A percentile compares a stretch with the other conserved stretches of the same genome.
Evolutionary conservation across 2,888 invertebrate genomes (phyloP).

Genomic region (Tanytarsus gracilentus): DNA sequence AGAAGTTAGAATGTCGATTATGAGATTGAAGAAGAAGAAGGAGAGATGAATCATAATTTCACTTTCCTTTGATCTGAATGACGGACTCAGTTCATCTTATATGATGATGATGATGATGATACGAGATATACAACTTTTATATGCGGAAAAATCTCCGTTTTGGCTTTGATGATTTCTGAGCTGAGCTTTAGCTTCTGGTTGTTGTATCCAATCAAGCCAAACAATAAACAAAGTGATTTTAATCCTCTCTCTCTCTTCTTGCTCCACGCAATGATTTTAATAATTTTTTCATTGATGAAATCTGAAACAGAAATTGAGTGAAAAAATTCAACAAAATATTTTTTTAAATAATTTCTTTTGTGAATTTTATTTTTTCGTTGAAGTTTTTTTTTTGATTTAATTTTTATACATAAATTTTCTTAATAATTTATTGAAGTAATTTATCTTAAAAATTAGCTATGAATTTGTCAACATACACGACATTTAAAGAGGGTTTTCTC

Average conservation of each 20-base stretch:
- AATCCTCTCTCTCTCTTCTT: constrained; percentile 2
- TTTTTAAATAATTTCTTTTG: no score
- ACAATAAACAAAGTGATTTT: constrained; percentile 28
- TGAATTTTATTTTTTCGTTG: no score
- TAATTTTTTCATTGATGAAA: no score
- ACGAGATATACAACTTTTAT: not conserved
- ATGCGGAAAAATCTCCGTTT: constrained; percentile 22
- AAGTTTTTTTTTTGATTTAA: no score
- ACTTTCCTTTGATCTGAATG: constrained; percentile 11
- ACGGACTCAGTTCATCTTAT: constrained; percentile 10
- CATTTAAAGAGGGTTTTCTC: no score
- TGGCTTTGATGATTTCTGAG: constrained; percentile 20
- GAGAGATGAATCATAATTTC: constrained; percentile 26
- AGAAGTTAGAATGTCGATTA: not conserved
- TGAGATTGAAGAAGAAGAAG: not conserved
- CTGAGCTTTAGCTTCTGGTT: constrained; percentile 17
- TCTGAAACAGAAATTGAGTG: no score
- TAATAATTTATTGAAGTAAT: no score
- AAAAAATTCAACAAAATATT: no score
- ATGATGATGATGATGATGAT: not conserved
- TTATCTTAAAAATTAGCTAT: no score
- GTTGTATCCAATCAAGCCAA: constrained; percentile 23
- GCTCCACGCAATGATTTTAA: not conserved
- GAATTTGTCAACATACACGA: no score
- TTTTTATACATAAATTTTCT: no score